Conservation (phyloP, 2,888 invertebrate genomes). For the Mantis religiosa region DNA sequence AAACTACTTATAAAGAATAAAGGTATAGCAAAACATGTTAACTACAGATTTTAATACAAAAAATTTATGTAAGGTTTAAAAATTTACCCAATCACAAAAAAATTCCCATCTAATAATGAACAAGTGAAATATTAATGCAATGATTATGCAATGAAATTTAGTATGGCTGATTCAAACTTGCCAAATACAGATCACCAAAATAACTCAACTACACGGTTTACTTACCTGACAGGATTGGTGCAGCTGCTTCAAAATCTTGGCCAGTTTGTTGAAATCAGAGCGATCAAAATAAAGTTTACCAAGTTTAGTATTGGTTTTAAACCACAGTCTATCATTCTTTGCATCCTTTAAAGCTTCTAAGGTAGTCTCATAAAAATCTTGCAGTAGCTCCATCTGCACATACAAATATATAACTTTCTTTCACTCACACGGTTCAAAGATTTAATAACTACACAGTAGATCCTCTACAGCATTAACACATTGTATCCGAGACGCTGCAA, state of each 20-base stretch:
- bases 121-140: too few relatives aligned
- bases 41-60: too few relatives aligned
- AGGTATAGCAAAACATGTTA: too few relatives aligned
- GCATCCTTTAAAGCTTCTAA: constrained; percentile 93
- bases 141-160: background rate
- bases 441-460: too few relatives aligned
- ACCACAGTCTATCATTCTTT: constrained; percentile 98
- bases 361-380: constrained; percentile 97
- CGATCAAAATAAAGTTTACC: constrained; percentile 98
- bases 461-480: too few relatives aligned
- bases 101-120: too few relatives aligned
- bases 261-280: constrained; percentile 87
- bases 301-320: constrained; percentile 98
- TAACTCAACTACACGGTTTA: constrained; percentile 14
- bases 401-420: background rate
- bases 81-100: too few relatives aligned
- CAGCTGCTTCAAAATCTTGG: constrained; percentile 94
- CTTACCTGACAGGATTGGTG: constrained; percentile 92
- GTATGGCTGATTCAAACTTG: background rate
- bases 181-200: background rate
- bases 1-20: too few relatives aligned
- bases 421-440: too few relatives aligned
- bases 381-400: constrained; percentile 88
- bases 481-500: too few relatives aligned
- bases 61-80: too few relatives aligned